Conservation (phyloP, 2,113 vertebrate species). For the Ramphastos sulfuratus region DNA sequence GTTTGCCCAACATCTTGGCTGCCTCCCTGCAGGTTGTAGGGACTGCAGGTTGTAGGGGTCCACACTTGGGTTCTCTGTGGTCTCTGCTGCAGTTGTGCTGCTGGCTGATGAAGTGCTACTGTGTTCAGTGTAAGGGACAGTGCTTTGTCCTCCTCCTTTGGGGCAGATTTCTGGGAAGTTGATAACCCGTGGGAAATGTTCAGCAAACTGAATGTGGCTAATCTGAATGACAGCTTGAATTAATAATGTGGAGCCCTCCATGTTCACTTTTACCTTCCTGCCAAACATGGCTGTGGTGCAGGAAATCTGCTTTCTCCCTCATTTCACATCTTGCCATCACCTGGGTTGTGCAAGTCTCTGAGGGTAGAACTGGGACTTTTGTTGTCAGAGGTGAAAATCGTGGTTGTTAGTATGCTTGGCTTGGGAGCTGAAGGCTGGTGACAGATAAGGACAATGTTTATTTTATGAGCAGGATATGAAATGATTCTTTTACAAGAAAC, state of each 20-base stretch:
- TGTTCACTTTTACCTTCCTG: rapidly evolving
- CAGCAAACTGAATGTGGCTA: neutral
- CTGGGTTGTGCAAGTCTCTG: neutral
- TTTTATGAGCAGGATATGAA: neutral
- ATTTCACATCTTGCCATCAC: neutral
- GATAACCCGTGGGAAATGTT: rapidly evolving
- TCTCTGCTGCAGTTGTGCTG: neutral
- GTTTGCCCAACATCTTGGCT: too few species aligned
- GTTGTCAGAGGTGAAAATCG: neutral
- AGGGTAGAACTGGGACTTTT: neutral
- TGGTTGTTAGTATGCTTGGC: rapidly evolving
- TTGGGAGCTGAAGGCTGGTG: neutral
- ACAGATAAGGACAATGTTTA: neutral
- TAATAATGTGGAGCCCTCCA: neutral
- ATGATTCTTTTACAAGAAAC: neutral
- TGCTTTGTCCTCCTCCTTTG: rapidly evolving
- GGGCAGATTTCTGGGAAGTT: neutral
- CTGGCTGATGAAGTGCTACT: neutral
- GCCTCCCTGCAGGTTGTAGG: too few species aligned
- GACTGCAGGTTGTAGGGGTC: neutral
- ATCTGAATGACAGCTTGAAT: rapidly evolving
- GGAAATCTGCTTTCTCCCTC: neutral
- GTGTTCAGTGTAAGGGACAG: neutral
- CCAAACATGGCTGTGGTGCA: neutral
- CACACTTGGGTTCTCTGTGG: too few species aligned